phyloP scores from a whole-genome alignment of 2,888 invertebrate species.

The Acanthoscelides obtectus region DNA sequence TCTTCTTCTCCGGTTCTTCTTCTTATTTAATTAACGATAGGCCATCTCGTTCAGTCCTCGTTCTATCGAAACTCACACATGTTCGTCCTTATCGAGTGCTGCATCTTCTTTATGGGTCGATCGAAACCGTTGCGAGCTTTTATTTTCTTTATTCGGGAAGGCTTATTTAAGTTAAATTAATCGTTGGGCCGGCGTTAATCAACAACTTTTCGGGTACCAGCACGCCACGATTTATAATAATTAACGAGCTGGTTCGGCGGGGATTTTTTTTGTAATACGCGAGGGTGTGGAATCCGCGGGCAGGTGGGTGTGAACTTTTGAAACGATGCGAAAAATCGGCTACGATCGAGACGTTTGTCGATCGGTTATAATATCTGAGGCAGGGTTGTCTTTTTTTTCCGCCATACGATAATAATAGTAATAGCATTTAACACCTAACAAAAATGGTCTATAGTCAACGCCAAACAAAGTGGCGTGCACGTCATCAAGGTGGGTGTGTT shows the following conservation, averaged over 20 bases:
- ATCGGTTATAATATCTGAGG: background rate
- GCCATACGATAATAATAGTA: too few relatives aligned
- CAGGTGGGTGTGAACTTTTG: background rate
- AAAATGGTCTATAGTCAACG: too few relatives aligned
- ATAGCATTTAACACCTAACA: too few relatives aligned
- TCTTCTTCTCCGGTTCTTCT: slow-evolving; percentile 28
- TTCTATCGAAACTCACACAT: slow-evolving; percentile 48
- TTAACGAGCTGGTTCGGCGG: slow-evolving; percentile 27
- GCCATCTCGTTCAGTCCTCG: slow-evolving; percentile 40
- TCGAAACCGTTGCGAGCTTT: slow-evolving; percentile 33
- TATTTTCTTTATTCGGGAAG: slow-evolving; percentile 33
- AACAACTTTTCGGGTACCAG: slow-evolving; percentile 22
- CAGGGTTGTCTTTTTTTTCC: too few relatives aligned
- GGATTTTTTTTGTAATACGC: slow-evolving; percentile 1
- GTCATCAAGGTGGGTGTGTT: too few relatives aligned
- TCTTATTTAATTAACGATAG: slow-evolving; percentile 48
- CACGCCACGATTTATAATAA: slow-evolving; percentile 32
- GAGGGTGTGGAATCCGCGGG: background rate
- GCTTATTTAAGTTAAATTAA: slow-evolving; percentile 40
- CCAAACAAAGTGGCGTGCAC: too few relatives aligned
- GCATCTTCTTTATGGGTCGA: slow-evolving; percentile 41
- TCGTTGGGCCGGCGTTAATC: slow-evolving; percentile 27
- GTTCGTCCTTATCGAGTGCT: slow-evolving; percentile 45
- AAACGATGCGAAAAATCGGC: background rate
- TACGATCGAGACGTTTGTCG: background rate